Conservation (phyloP, 2,797 vertebrate species). For the Epinephelus coioides region DNA sequence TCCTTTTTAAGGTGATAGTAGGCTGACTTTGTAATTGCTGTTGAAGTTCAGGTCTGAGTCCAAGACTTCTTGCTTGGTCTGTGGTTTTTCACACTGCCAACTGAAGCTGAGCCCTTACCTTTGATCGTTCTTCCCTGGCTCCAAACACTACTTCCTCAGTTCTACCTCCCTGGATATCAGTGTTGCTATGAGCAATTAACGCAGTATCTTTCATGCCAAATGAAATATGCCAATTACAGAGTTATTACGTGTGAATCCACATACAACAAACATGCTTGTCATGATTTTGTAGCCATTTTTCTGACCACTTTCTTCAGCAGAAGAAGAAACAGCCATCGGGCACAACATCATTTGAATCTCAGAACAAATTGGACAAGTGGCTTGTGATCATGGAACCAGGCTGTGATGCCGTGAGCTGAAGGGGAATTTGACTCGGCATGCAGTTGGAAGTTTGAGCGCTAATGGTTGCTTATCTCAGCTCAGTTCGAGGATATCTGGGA, state of each 20-base stretch:
- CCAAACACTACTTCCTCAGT: neutral
- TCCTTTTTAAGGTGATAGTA: too few species aligned
- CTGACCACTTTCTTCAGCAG: neutral
- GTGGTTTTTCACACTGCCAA: too few species aligned
- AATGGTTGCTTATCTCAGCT: neutral
- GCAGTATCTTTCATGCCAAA: neutral
- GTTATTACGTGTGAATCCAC: neutral
- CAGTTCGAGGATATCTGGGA: neutral
- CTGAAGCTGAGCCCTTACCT: too few species aligned
- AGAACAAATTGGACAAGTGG: neutral
- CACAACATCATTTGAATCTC: neutral
- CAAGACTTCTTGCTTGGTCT: too few species aligned
- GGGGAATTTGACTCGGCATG: neutral
- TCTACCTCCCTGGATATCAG: too few species aligned
- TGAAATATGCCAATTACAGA: neutral
- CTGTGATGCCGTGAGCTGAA: slow-evolving; percentile 8
- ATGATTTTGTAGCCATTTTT: neutral
- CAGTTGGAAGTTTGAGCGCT: neutral
- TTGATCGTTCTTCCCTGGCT: too few species aligned
- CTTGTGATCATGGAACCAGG: neutral
- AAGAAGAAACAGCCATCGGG: neutral
- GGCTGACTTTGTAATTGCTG: too few species aligned
- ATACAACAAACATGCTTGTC: too few species aligned
- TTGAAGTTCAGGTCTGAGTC: too few species aligned
- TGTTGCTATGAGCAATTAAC: too few species aligned